A percentile compares a stretch with the other conserved stretches of the same genome.
phyloP scores from a whole-genome alignment of 2,888 invertebrate genomes.

The Hemistola chrysoprasaria region DNA sequence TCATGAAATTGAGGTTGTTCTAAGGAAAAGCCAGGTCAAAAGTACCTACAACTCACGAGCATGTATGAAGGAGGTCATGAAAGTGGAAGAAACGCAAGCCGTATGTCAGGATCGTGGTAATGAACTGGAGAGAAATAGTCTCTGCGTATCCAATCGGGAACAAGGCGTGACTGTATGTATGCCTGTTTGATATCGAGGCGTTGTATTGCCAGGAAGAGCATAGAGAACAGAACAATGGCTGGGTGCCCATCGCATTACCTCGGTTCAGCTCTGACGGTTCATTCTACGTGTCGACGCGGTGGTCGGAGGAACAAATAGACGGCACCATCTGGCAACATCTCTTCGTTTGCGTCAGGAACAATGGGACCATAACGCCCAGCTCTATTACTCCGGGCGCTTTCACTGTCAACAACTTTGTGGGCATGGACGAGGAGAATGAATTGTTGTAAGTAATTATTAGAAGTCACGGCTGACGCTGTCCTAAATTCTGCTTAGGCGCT shows the following conservation, averaged over 20 bases:
- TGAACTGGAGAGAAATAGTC: no score
- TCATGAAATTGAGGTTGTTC: no score
- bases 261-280: conserved; percentile 71
- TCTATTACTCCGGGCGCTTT: conserved; percentile 81
- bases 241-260: conserved; percentile 85
- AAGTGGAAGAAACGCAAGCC: no score
- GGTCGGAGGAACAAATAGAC: conserved; percentile 61
- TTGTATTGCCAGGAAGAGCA: conserved; percentile 59
- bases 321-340: conserved; percentile 78
- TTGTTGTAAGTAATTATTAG: conserved; percentile 63
- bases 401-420: conserved; percentile 83
- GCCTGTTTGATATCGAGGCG: neutral
- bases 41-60: no score
- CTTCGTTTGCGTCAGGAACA: conserved; percentile 54
- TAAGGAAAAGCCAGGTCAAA: no score
- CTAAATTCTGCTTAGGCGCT: no score
- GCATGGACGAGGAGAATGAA: conserved; percentile 66
- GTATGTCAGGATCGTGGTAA: no score
- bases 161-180: no score
- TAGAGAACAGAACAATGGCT: conserved; percentile 84
- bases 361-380: conserved; percentile 50
- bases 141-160: no score
- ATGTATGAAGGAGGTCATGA: no score
- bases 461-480: no score
- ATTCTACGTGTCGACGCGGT: conserved; percentile 65